Percentiles rank a stretch among this genome's conserved stretches.
These are phyloP conservation scores for Stegophylla sp. DNA, from an alignment of 2,888 invertebrate species.

Conservation along the genomic window DNA sequence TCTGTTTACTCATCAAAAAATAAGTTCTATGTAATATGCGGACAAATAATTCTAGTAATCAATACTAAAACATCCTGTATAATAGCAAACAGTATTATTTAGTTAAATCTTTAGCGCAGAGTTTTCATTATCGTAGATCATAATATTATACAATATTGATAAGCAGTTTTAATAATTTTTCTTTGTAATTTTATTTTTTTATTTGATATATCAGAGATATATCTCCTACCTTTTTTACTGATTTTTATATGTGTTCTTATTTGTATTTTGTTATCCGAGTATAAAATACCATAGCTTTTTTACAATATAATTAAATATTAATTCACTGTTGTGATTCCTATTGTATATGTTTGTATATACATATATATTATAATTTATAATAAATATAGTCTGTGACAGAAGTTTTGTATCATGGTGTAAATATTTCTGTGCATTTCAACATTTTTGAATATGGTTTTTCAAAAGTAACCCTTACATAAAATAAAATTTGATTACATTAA, in stretches of 20 bases:
- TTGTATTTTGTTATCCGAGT: conserved; percentile 18
- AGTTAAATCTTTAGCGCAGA: not conserved
- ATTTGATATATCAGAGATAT: not conserved
- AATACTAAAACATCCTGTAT: conserved; percentile 19
- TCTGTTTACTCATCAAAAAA: no score
- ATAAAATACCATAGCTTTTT: conserved; percentile 42
- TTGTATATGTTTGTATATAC: conserved; percentile 12
- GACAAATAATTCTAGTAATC: not conserved
- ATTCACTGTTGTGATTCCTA: conserved; percentile 46
- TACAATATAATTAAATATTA: conserved; percentile 45
- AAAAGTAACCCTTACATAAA: no score
- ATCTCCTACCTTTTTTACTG: not conserved
- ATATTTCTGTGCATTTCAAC: no score
- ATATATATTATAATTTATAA: conserved; percentile 16
- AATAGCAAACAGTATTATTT: conserved; percentile 7
- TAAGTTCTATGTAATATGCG: no score
- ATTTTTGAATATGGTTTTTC: no score
- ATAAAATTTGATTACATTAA: no score
- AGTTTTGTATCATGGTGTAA: no score
- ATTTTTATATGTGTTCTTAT: conserved; percentile 34
- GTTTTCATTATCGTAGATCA: not conserved
- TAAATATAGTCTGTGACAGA: no score
- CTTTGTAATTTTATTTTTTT: conserved; percentile 19
- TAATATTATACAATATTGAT: conserved; percentile 9
- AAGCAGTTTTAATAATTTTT: conserved; percentile 11